These are phyloP conservation scores for Hydrochoerus hydrochaeris DNA, from an alignment of 2,113 vertebrate genomes.

Conservation along the genomic window DNA sequence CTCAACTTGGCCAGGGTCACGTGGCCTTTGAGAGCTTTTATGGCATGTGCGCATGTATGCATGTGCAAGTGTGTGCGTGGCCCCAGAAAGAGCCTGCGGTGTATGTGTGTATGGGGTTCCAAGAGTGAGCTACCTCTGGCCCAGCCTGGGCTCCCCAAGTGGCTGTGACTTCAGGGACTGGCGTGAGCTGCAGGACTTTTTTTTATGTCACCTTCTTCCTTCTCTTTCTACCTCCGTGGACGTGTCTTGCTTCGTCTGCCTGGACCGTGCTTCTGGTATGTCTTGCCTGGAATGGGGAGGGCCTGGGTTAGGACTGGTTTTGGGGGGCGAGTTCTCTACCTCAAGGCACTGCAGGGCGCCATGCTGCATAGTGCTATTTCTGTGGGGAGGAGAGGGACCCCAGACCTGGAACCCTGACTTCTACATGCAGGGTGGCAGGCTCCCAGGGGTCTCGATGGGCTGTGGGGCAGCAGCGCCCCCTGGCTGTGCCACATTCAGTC, in stretches of 20 bases:
- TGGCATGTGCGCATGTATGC: too few relatives aligned
- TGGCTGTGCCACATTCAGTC: rapidly evolving
- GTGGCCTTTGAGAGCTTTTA: neutral
- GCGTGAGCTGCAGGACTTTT: neutral
- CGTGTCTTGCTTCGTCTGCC: neutral
- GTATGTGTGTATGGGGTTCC: neutral
- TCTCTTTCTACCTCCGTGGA: neutral
- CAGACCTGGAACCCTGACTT: neutral
- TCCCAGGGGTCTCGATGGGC: neutral
- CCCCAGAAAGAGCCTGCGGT: neutral
- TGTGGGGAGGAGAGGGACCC: neutral
- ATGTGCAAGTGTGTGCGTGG: neutral
- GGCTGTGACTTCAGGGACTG: neutral
- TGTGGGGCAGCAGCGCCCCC: neutral
- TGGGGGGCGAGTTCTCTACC: neutral
- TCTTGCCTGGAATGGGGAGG: neutral
- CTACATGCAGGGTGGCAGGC: neutral
- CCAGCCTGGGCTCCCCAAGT: neutral
- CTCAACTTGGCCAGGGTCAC: neutral
- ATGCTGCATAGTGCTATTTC: neutral
- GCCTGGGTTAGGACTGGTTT: neutral
- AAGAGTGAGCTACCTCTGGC: neutral
- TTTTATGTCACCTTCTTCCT: neutral
- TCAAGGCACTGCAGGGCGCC: neutral
- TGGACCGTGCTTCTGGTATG: constrained; percentile 55